Conservation (phyloP, 2,888 invertebrate genomes). For the Megaustenia siamemsis region DNA sequence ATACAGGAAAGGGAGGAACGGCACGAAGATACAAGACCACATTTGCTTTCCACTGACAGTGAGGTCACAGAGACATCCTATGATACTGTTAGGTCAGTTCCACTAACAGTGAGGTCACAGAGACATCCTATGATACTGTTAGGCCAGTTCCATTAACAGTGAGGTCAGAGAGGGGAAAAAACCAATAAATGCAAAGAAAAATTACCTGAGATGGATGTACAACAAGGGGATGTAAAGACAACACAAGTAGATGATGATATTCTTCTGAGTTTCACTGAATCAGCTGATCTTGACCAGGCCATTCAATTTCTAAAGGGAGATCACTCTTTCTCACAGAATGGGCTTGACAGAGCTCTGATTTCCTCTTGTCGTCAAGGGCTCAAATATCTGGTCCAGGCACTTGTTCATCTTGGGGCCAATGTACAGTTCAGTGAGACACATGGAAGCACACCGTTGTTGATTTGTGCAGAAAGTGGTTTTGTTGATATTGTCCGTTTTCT, state of each 20-base stretch:
- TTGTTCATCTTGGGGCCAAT: background rate
- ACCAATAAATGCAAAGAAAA: background rate
- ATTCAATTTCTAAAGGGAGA: background rate
- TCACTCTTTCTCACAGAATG: slow-evolving; percentile 2
- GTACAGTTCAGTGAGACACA: background rate
- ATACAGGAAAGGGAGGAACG: background rate
- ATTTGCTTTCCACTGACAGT: background rate
- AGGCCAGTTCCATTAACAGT: background rate
- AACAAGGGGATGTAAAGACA: background rate
- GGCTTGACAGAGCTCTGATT: background rate
- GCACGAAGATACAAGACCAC: background rate
- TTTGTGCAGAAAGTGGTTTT: no score
- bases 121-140: background rate
- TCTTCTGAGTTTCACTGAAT: background rate
- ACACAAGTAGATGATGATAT: background rate
- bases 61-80: background rate
- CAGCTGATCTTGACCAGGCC: background rate
- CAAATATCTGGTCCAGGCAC: background rate
- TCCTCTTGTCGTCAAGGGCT: background rate
- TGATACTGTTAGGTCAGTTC: background rate
- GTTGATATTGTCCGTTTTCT: no score
- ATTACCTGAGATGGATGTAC: background rate
- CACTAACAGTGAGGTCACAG: background rate
- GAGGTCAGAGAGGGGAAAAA: background rate
- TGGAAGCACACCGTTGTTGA: background rate